phyloP scores from a whole-genome alignment of 2,888 invertebrate genomes.

The Drosophila gaucha region DNA sequence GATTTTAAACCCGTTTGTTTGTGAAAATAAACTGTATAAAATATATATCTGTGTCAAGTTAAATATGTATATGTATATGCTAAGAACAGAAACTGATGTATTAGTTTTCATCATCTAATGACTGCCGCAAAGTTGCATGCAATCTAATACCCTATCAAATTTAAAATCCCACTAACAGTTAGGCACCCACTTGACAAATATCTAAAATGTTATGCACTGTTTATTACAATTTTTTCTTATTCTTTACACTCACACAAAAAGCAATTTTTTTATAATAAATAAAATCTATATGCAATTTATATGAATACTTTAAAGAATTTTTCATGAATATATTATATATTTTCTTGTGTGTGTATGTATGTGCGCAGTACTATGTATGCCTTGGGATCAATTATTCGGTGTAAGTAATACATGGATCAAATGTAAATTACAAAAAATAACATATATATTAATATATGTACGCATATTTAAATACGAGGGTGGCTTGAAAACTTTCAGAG shows the following conservation, averaged over 20 bases:
- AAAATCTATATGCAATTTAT: conserved; percentile 44
- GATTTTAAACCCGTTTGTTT: conserved; percentile 4
- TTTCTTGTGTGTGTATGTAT: conserved; percentile 53
- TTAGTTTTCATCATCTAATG: conserved; percentile 36
- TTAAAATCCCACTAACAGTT: conserved; percentile 20
- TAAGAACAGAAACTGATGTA: conserved; percentile 14
- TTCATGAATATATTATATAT: conserved; percentile 66
- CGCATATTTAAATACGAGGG: conserved; percentile 10
- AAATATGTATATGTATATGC: conserved; percentile 1
- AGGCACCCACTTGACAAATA: conserved; percentile 29
- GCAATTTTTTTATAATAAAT: conserved; percentile 21
- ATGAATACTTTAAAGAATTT: conserved; percentile 57
- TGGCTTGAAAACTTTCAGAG: not conserved
- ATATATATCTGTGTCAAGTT: conserved; percentile 3
- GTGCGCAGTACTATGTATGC: conserved; percentile 92
- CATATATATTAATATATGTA: conserved; percentile 22
- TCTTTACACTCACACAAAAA: not conserved
- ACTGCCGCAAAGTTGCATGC: too few relatives aligned
- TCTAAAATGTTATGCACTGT: conserved; percentile 44
- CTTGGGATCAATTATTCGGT: conserved; percentile 94
- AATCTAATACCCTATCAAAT: conserved; percentile 2
- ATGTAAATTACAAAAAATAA: conserved; percentile 19
- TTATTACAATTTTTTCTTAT: not conserved
- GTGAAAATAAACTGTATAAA: conserved; percentile 3
- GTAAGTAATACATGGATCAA: conserved; percentile 88